These are phyloP conservation scores for Clepsis dumicolana DNA, from an alignment of 2,888 invertebrate genomes.

Conservation along the genomic window DNA sequence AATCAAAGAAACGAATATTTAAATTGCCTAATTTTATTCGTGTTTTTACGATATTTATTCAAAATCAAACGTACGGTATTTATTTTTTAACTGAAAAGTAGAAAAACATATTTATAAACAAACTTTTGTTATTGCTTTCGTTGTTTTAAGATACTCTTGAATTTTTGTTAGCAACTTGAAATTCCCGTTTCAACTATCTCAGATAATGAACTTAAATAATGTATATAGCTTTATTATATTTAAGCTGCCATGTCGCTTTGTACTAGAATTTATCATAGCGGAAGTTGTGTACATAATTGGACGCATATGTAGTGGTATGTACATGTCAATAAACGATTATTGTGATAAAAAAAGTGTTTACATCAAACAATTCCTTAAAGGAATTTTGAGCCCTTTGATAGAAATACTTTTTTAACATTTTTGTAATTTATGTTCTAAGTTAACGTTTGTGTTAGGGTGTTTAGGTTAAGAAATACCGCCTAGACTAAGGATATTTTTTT, in stretches of 20 bases:
- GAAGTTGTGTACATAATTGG: conserved; percentile 47
- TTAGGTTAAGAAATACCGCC: conserved; percentile 27
- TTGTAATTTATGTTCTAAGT: conserved; percentile 31
- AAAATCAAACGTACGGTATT: no score
- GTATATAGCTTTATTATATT: conserved; percentile 29
- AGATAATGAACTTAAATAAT: background rate
- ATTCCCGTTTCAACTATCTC: background rate
- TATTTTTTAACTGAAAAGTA: no score
- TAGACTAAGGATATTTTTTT: conserved; percentile 53
- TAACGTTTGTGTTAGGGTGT: conserved; percentile 20
- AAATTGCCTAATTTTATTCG: background rate
- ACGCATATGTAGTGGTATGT: conserved; percentile 19
- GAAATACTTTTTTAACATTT: conserved; percentile 66
- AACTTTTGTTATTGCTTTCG: background rate
- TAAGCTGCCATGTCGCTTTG: conserved; percentile 25
- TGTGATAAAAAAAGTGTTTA: conserved; percentile 67
- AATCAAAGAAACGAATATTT: no score
- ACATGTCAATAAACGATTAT: conserved; percentile 50
- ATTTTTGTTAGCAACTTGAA: background rate
- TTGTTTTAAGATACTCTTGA: background rate
- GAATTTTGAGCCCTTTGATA: conserved; percentile 81
- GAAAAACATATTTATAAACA: background rate
- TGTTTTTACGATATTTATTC: background rate
- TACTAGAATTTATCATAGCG: conserved; percentile 8
- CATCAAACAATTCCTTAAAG: conserved; percentile 67